These are phyloP conservation scores for Whitmania pigra DNA, from an alignment of 1,140 invertebrate species.

Conservation along the genomic window DNA sequence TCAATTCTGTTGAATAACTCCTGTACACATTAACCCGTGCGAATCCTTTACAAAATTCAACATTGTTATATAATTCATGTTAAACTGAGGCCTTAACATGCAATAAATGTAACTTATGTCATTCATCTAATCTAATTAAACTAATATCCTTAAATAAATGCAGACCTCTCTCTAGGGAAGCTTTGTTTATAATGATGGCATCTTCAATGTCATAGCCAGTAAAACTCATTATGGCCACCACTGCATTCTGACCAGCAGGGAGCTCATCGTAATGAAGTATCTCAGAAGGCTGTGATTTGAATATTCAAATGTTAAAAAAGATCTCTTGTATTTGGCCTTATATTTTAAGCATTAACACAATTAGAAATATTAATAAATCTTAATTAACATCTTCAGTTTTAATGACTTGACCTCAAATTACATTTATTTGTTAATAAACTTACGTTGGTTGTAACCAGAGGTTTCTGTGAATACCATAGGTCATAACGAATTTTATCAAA, in stretches of 20 bases:
- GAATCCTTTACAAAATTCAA: too few species aligned
- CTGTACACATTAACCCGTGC: too few species aligned
- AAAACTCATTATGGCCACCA: constrained; percentile 97
- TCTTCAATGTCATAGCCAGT: constrained; percentile 99
- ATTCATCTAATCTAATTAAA: background rate
- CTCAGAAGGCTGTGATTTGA: background rate
- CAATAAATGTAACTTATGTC: background rate
- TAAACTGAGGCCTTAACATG: too few species aligned
- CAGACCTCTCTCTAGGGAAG: constrained; percentile 76
- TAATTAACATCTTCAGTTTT: too few species aligned
- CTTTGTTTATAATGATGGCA: constrained; percentile 90
- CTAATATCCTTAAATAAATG: background rate
- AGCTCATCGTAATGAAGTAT: constrained; percentile 73
- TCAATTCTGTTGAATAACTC: too few species aligned
- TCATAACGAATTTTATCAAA: constrained; percentile 95
- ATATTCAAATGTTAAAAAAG: background rate
- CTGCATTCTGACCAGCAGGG: constrained; percentile 98
- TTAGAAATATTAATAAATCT: too few species aligned
- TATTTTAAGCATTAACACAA: background rate
- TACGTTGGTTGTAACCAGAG: constrained; percentile 80
- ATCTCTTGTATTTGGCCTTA: background rate
- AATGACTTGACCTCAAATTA: too few species aligned
- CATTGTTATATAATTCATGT: too few species aligned
- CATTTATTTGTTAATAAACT: too few species aligned
- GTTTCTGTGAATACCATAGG: constrained; percentile 86